Percentiles rank a stretch among this genome's conserved stretches.
Evolutionary conservation across 2,113 vertebrate species (phyloP).

Genomic region (Myotis lucifugus): DNA sequence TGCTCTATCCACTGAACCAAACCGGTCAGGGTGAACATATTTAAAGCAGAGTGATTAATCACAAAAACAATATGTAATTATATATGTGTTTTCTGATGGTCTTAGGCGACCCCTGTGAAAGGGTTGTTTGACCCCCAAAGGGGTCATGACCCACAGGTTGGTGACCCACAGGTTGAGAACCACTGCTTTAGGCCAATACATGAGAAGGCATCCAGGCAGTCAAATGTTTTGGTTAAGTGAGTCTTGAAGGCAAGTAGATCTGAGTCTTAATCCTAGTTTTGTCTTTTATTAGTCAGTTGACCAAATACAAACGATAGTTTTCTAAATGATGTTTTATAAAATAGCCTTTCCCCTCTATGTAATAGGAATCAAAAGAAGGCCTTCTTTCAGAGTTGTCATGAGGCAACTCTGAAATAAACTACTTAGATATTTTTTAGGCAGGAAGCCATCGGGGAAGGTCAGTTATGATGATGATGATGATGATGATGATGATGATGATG

Average conservation of each 20-base stretch:
- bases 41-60: no score
- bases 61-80: no score
- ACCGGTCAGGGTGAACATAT: no score
- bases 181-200: no score
- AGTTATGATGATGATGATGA: neutral
- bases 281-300: neutral
- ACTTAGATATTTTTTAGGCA: neutral
- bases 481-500: neutral
- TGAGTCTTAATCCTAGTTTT: neutral
- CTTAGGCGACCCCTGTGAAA: no score
- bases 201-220: no score
- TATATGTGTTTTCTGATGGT: no score
- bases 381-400: neutral
- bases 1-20: no score
- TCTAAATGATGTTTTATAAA: neutral
- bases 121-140: no score
- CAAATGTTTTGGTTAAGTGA: neutral
- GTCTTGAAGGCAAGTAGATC: neutral
- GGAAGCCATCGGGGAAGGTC: neutral
- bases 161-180: no score
- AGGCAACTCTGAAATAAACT: neutral
- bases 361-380: neutral
- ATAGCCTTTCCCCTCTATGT: neutral
- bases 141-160: no score
- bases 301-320: neutral